These are phyloP conservation scores for Dynastes tityus DNA, from an alignment of 2,888 invertebrate species.

Conservation along the genomic window DNA sequence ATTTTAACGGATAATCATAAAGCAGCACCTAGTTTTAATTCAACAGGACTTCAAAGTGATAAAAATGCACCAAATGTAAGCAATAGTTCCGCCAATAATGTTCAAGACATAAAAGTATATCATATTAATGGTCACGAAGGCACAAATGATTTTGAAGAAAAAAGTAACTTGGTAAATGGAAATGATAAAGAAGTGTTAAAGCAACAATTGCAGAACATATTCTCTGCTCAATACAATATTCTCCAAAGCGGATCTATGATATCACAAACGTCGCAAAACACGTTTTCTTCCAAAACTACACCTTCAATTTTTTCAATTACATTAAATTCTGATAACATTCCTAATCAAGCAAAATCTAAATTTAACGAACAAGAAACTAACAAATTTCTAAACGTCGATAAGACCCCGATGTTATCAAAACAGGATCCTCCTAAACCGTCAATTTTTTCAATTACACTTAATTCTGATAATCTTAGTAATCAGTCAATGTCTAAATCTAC, in stretches of 20 bases:
- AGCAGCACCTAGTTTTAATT: background rate
- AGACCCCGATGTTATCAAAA: background rate
- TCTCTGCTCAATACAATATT: background rate
- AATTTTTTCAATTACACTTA: slow-evolving; percentile 23
- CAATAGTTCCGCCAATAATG: background rate
- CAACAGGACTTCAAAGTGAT: background rate
- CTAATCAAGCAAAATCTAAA: background rate
- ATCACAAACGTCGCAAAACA: slow-evolving; percentile 5
- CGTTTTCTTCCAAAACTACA: slow-evolving; percentile 1
- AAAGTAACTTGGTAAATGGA: background rate
- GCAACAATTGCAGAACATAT: slow-evolving; percentile 3
- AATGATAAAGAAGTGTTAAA: background rate
- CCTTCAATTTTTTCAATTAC: slow-evolving; percentile 39
- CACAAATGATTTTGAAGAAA: background rate
- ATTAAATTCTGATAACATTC: slow-evolving; percentile 7
- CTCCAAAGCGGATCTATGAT: background rate
- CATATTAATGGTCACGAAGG: background rate
- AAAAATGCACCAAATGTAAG: too few relatives aligned
- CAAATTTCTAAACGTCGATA: background rate
- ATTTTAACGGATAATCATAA: background rate
- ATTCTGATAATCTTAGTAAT: background rate
- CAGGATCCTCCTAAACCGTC: background rate
- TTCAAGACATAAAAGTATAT: background rate
- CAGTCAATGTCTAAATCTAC: background rate
- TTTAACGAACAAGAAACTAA: background rate